These are phyloP conservation scores for Siphlonurus alternatus DNA, from an alignment of 2,888 invertebrate species.

Conservation along the genomic window DNA sequence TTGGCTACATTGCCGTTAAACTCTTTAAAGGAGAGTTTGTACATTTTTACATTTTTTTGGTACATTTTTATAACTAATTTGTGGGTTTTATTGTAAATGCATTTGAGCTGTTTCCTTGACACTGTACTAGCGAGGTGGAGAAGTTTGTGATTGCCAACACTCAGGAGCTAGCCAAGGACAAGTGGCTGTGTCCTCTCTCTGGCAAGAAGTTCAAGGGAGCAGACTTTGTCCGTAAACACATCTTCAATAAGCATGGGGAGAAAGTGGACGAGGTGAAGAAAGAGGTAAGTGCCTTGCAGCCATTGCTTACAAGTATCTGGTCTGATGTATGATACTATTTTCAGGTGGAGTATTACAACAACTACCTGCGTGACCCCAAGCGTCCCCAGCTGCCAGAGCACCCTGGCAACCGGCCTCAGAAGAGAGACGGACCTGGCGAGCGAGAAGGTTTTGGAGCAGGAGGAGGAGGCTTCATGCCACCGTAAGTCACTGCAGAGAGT, in stretches of 20 bases:
- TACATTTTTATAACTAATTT: too few relatives aligned
- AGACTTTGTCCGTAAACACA: constrained; percentile 96
- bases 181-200: constrained; percentile 96
- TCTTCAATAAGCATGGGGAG: constrained; percentile 92
- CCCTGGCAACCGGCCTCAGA: constrained; percentile 37
- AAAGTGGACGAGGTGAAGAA: constrained; percentile 94
- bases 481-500: constrained; percentile 9
- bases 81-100: too few relatives aligned
- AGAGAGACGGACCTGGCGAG: constrained; percentile 13
- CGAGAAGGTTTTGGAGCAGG: constrained; percentile 14
- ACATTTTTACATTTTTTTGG: too few relatives aligned
- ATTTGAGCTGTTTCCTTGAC: constrained; percentile 17
- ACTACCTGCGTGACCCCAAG: constrained; percentile 83
- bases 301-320: not conserved
- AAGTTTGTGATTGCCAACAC: constrained; percentile 93
- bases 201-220: constrained; percentile 99
- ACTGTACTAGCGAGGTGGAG: constrained; percentile 50
- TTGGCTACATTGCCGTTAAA: too few relatives aligned
- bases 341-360: constrained; percentile 85
- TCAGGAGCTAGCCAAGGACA: constrained; percentile 92
- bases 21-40: too few relatives aligned
- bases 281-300: constrained; percentile 41
- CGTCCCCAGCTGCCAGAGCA: constrained; percentile 87
- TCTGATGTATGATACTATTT: constrained; percentile 5
- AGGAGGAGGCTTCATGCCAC: constrained; percentile 12